Evolutionary conservation across 2,888 invertebrate species (phyloP).

Genomic region (Drosophila paranaensis): DNA sequence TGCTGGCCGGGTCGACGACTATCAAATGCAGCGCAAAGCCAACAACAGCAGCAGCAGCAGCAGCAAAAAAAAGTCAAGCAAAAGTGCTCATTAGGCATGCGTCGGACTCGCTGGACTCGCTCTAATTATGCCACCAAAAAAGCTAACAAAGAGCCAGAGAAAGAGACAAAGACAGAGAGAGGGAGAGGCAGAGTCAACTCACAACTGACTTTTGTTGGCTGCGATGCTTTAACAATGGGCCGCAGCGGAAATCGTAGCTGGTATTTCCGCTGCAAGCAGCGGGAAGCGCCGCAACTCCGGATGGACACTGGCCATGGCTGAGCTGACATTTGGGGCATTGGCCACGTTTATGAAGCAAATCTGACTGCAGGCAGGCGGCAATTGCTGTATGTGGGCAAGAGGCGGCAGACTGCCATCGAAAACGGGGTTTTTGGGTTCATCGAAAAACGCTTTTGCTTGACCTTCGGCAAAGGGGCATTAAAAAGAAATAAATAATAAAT

Average conservation of each 20-base stretch:
- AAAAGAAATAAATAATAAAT: conserved; percentile 80
- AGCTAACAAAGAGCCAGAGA: conserved; percentile 3
- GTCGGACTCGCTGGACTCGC: conserved; percentile 43
- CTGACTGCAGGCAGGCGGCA: conserved; percentile 15
- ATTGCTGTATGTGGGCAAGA: background rate
- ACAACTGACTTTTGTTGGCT: conserved; percentile 32
- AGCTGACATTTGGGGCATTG: conserved; percentile 20
- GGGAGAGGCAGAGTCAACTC: background rate
- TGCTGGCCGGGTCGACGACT: conserved; percentile 25
- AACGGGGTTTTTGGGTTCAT: conserved; percentile 63
- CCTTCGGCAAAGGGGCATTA: conserved; percentile 71
- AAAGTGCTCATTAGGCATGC: conserved; percentile 71
- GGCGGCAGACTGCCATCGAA: conserved; percentile 16
- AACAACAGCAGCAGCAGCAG: background rate
- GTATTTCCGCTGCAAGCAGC: conserved; percentile 64
- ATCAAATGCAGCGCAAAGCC: conserved; percentile 59
- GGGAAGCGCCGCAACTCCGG: conserved; percentile 45
- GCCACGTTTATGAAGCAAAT: conserved; percentile 48
- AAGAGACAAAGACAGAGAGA: too few species aligned
- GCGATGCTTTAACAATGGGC: conserved; percentile 40
- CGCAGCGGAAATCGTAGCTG: conserved; percentile 63
- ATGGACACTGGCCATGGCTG: conserved; percentile 31
- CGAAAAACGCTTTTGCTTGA: conserved; percentile 63
- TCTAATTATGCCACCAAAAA: conserved; percentile 67
- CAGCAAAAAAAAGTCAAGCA: conserved; percentile 43